Evolutionary conservation across 2,113 vertebrate genomes (phyloP).

Genomic region (Agapornis roseicollis): DNA sequence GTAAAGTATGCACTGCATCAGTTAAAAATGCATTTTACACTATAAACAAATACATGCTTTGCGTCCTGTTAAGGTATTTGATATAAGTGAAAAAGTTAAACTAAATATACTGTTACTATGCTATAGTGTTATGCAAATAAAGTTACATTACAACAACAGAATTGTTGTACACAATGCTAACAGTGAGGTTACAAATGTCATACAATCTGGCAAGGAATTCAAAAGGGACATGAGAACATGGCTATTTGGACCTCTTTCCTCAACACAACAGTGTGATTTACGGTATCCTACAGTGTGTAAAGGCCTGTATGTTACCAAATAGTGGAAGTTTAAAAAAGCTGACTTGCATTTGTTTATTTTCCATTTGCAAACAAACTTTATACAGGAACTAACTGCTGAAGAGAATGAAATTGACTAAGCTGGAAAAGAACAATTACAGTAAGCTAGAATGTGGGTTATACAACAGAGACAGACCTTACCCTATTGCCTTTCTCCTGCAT

Average conservation of each 20-base stretch:
- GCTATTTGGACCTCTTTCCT: not conserved
- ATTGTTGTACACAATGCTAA: not conserved
- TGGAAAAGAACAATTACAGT: not conserved
- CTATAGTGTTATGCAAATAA: not conserved
- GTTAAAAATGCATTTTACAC: not conserved
- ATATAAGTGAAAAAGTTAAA: not conserved
- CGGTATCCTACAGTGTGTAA: not conserved
- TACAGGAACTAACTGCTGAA: not conserved
- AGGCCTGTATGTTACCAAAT: not conserved
- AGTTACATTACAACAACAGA: not conserved
- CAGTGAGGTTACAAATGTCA: not conserved
- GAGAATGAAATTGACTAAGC: not conserved
- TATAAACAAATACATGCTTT: not conserved
- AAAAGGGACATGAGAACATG: not conserved
- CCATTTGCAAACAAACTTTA: not conserved
- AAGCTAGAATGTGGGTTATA: not conserved
- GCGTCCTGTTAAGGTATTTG: not conserved
- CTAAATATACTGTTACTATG: not conserved
- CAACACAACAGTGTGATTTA: not conserved
- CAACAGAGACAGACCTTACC: not conserved
- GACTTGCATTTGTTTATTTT: not conserved
- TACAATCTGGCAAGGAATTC: not conserved
- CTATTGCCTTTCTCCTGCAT: not conserved
- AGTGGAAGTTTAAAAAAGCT: not conserved
- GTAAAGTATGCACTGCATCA: not conserved